Evolutionary conservation across 2,797 vertebrate genomes (phyloP), one percentile per base, ranked within the genome.

Genomic region (Cossypha caffra): DNA sequence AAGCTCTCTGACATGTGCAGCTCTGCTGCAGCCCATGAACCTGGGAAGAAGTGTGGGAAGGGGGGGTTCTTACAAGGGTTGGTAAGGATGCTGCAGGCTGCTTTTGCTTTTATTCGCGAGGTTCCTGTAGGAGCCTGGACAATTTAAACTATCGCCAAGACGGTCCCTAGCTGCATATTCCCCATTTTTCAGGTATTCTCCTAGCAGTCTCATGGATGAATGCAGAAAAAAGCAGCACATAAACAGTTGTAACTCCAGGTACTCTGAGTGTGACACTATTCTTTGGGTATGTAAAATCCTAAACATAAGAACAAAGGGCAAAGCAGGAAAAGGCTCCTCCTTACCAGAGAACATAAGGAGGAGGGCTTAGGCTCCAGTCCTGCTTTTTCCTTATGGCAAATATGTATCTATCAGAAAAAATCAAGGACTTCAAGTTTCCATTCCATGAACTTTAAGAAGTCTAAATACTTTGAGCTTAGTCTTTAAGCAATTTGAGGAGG

Each of bases 201-300:
- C 31, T 11, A 40, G 43, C 51, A 81, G 71, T 10, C 24, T 37
- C 40, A 21, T 7, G 35, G 59, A 48, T 24, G 7, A 68, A 86
- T n/a, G 76, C 2, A 64, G 9, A 42, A 0, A 45, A 79, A 14
- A 26, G 7, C 58, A 91, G 50, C 33, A 68, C 7, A 69, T 9
- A 48, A 66, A 45, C 19, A 59, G 42, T 0, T 21, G 6, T 29
- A 52, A 33, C 31, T 64, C 33, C 33, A 33, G 8, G 23, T n/a
- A 64, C 23, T 8, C 33, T 25, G 11, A 51, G 26, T 10, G 29
- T 15, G 78, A 62, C 17, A 20, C 23, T 0, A 1, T 33, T 21
- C 26, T 67, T 1, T 0, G 1, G 5, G 10, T 26, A 23, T 21
- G 40, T 5, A 67, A 90, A 84, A 62, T 1, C 16, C 29, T 18